Conservation (phyloP, 2,797 vertebrate genomes). For the Spondyliosoma cantharus region DNA sequence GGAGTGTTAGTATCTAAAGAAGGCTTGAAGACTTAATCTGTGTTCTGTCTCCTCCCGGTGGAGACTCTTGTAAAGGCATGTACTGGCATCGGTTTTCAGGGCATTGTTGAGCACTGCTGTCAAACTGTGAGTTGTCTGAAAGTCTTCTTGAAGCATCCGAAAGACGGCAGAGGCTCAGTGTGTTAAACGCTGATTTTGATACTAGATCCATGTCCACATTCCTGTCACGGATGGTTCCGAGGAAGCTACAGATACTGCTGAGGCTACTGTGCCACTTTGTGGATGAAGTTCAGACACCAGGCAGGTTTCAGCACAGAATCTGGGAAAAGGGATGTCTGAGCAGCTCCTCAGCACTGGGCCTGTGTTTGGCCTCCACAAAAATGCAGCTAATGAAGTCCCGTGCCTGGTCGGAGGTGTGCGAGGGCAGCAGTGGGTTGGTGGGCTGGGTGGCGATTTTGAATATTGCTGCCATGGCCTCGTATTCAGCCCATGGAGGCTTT, state of each 20-base stretch:
- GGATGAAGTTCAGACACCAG: slow-evolving; percentile 31
- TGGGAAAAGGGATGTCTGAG: slow-evolving; percentile 97
- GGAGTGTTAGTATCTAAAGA: slow-evolving; percentile 20
- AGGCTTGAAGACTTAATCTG: slow-evolving; percentile 20
- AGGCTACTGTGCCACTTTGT: slow-evolving; percentile 14
- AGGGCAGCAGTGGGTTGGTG: slow-evolving; percentile 94
- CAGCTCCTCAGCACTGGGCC: slow-evolving; percentile 96
- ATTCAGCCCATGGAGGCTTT: slow-evolving; percentile 98
- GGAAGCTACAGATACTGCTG: slow-evolving; percentile 47
- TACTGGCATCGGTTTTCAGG: slow-evolving; percentile 36
- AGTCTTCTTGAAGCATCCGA: slow-evolving; percentile 25
- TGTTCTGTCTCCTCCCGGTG: slow-evolving; percentile 74
- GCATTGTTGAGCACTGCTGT: slow-evolving; percentile 13
- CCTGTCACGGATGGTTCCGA: background rate
- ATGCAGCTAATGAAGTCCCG: slow-evolving; percentile 94
- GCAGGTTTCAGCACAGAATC: slow-evolving; percentile 89
- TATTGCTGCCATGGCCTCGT: slow-evolving; percentile 98
- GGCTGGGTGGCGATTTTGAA: slow-evolving; percentile 99
- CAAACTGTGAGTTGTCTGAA: slow-evolving; percentile 4
- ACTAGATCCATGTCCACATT: slow-evolving; percentile 4
- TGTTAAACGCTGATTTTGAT: slow-evolving; percentile 25
- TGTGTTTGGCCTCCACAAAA: slow-evolving; percentile 96
- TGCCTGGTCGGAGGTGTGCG: slow-evolving; percentile 91
- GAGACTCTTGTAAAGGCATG: slow-evolving; percentile 31
- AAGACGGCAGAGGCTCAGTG: background rate